A percentile compares a stretch with the other conserved stretches of the same genome.
These are phyloP conservation scores for Chondrilla cf. caribensis DNA, from an alignment of 37 sponge, comb jelly and placozoan species.

Conservation along the genomic window DNA sequence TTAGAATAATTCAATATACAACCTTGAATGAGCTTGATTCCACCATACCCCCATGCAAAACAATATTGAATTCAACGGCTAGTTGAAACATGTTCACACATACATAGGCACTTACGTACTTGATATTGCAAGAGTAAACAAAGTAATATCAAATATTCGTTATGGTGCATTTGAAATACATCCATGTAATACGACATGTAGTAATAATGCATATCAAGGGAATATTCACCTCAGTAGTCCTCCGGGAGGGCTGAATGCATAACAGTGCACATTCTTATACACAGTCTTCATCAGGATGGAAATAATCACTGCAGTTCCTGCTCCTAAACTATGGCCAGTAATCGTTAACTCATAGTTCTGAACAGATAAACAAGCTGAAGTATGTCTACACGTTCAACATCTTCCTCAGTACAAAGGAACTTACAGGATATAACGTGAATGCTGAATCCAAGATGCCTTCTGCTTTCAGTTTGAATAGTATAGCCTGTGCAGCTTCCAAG, in stretches of 20 bases:
- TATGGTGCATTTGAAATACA: conserved; percentile 37
- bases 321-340: conserved; percentile 67
- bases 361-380: too few species aligned
- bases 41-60: too few species aligned
- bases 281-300: conserved; percentile 46
- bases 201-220: background rate
- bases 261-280: conserved; percentile 62
- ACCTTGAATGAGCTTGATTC: too few species aligned
- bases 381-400: too few species aligned
- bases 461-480: conserved; percentile 56
- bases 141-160: too few species aligned
- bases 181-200: conserved; percentile 9
- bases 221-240: conserved; percentile 30
- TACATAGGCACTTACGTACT: background rate
- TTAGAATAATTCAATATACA: too few species aligned
- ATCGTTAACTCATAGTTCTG: conserved; percentile 58
- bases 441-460: conserved; percentile 38
- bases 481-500: conserved; percentile 42
- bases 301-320: conserved; percentile 54
- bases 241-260: conserved; percentile 66
- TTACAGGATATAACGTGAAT: conserved; percentile 45
- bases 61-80: too few species aligned
- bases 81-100: background rate
- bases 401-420: background rate
- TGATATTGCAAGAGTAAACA: background rate